These are phyloP conservation scores for Ptilonorhynchus violaceus DNA, from an alignment of 2,113 vertebrate genomes.

Conservation along the genomic window DNA sequence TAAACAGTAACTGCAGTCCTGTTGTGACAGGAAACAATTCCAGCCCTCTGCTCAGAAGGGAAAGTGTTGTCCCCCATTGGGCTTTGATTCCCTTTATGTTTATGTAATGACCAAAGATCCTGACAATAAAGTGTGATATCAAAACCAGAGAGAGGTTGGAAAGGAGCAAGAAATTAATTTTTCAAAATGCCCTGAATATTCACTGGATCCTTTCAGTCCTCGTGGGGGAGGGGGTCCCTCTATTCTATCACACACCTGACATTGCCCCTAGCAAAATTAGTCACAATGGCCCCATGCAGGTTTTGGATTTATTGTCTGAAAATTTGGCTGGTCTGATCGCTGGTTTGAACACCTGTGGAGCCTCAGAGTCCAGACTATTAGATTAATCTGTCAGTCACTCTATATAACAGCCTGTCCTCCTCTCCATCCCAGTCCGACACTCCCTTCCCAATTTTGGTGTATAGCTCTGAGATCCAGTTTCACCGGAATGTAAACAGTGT, in stretches of 20 bases:
- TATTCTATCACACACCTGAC: neutral
- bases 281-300: constrained; percentile 30
- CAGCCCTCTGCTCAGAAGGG: neutral
- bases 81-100: neutral
- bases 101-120: neutral
- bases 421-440: constrained; percentile 4
- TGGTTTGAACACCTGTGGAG: constrained; percentile 61
- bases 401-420: constrained; percentile 55
- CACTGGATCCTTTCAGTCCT: neutral
- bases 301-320: constrained; percentile 60
- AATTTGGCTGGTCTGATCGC: neutral
- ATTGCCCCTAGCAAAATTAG: constrained; percentile 37
- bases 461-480: constrained; percentile 35
- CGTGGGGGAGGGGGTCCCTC: neutral
- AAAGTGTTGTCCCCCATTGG: neutral
- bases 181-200: neutral
- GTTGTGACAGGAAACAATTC: neutral
- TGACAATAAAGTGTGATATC: neutral
- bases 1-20: neutral
- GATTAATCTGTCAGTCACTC: constrained; percentile 67
- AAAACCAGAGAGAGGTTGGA: neutral
- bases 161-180: neutral
- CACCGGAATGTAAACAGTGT: constrained; percentile 58
- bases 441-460: constrained; percentile 28
- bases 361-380: constrained; percentile 49